Evolutionary conservation across 2,113 vertebrate genomes (phyloP).

Genomic region (Sinocyclocheilus grahami): DNA sequence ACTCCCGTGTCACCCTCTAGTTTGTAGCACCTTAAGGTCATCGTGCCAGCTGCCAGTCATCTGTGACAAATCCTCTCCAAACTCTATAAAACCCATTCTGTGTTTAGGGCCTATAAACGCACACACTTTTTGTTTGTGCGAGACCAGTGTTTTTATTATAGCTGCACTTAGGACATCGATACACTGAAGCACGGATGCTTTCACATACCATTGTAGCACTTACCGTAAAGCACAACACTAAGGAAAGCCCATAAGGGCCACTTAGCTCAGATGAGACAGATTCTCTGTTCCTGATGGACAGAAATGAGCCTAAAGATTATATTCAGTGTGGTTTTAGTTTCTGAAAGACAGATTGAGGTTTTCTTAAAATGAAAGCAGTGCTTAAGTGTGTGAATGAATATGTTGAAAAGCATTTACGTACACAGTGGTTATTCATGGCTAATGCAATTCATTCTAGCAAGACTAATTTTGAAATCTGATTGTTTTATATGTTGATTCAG

Average conservation of each 20-base stretch:
- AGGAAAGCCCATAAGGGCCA: background rate
- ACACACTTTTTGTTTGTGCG: background rate
- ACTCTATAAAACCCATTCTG: constrained; percentile 11
- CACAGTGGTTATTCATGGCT: background rate
- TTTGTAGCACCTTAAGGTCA: constrained; percentile 23
- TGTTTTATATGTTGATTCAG: background rate
- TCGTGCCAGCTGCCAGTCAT: background rate
- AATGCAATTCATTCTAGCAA: background rate
- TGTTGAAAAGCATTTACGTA: background rate
- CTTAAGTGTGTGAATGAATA: background rate
- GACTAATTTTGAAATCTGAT: background rate
- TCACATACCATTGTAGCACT: background rate
- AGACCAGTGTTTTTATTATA: constrained; percentile 13
- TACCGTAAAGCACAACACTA: background rate
- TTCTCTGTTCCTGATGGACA: constrained; percentile 12
- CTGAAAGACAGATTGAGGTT: background rate
- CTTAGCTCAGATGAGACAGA: background rate
- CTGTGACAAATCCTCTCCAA: constrained; percentile 28
- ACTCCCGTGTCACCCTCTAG: too few species aligned
- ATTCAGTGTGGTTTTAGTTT: constrained; percentile 16
- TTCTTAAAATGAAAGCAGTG: background rate
- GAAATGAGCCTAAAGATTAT: background rate
- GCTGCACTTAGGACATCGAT: background rate
- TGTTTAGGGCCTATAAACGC: constrained; percentile 12
- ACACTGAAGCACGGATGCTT: background rate